These are phyloP conservation scores for Sclerodermus sp. DNA, from an alignment of 2,888 invertebrate genomes.

Conservation along the genomic window DNA sequence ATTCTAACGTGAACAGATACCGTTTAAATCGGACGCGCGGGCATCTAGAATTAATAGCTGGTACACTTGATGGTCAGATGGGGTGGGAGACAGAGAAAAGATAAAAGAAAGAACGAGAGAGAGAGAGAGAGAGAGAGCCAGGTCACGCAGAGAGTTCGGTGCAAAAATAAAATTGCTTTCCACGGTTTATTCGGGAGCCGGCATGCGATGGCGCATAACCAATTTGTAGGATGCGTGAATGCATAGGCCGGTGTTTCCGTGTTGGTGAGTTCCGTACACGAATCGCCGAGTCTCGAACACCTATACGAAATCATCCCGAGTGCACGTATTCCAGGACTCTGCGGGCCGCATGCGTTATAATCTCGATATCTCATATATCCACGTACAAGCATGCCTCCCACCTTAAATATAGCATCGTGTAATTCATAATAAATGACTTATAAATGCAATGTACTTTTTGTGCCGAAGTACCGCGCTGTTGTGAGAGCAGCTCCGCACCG, in stretches of 20 bases:
- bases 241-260: constrained; percentile 1
- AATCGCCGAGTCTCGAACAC: constrained; percentile 22
- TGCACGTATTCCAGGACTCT: constrained; percentile 32
- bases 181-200: constrained; percentile 38
- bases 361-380: constrained; percentile 58
- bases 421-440: constrained; percentile 58
- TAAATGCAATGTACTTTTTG: constrained; percentile 55
- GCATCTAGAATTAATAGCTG: not conserved
- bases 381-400: constrained; percentile 53
- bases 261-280: no score
- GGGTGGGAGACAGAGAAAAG: constrained; percentile 1
- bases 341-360: constrained; percentile 50
- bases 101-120: no score
- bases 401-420: constrained; percentile 58
- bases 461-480: constrained; percentile 32
- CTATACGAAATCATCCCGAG: constrained; percentile 29
- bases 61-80: not conserved
- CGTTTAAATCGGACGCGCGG: no score
- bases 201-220: constrained; percentile 35
- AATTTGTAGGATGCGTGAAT: constrained; percentile 40
- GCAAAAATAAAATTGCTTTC: constrained; percentile 17
- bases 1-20: no score
- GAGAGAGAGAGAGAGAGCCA: no score
- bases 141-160: not conserved
- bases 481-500: constrained; percentile 29